Percentiles rank a stretch among this genome's conserved stretches.
Conservation (phyloP, 2,888 invertebrate genomes). For the Seladonia tumulorum region DNA sequence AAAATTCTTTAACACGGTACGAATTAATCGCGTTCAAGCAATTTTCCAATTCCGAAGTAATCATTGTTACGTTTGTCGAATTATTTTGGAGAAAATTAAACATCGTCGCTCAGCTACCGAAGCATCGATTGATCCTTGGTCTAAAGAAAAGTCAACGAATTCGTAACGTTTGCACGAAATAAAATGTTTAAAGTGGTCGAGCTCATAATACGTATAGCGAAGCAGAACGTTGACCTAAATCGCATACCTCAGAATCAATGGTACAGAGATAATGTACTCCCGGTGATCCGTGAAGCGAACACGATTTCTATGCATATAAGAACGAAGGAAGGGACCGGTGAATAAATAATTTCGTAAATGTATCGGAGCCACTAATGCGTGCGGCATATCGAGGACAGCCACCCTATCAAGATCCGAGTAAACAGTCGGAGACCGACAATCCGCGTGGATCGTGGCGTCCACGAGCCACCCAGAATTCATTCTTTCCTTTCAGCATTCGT, state of each 20-base stretch:
- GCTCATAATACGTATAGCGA: background rate
- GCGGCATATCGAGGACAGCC: constrained; percentile 44
- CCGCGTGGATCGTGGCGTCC: constrained; percentile 10
- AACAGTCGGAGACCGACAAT: constrained; percentile 50
- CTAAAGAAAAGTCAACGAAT: background rate
- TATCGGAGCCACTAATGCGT: constrained; percentile 9
- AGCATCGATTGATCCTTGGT: background rate
- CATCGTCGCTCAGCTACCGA: no score
- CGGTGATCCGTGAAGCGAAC: constrained; percentile 28
- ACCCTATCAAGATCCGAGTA: constrained; percentile 59
- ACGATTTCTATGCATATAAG: background rate
- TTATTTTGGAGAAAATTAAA: no score
- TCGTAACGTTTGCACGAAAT: background rate
- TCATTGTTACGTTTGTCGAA: no score
- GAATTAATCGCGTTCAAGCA: no score
- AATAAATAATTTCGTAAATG: background rate
- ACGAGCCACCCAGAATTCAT: constrained; percentile 46
- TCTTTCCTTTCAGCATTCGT: constrained; percentile 57
- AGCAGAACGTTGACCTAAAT: background rate
- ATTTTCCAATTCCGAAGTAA: no score
- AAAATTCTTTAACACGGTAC: no score
- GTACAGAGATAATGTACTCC: constrained; percentile 7
- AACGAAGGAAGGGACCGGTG: background rate
- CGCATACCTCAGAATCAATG: background rate
- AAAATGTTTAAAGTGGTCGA: background rate